Percentiles rank a stretch among this genome's conserved stretches.
These are phyloP conservation scores for Chesias legatella DNA, from an alignment of 2,888 invertebrate genomes.

Conservation along the genomic window DNA sequence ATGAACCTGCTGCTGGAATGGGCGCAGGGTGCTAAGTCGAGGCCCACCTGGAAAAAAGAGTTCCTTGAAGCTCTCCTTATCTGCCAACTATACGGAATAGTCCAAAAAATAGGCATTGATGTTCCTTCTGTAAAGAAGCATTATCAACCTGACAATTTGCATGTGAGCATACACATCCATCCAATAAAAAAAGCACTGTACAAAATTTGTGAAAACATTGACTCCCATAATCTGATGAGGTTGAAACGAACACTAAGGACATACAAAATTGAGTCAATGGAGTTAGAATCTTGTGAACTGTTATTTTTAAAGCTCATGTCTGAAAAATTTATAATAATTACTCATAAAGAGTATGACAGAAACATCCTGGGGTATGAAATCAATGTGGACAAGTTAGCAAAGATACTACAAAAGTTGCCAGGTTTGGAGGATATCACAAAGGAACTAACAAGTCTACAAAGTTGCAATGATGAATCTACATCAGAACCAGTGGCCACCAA, in stretches of 20 bases:
- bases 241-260: conserved; percentile 54
- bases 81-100: conserved; percentile 56
- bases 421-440: conserved; percentile 43
- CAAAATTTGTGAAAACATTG: conserved; percentile 61
- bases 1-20: conserved; percentile 61
- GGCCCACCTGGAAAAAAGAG: conserved; percentile 58
- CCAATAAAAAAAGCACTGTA: conserved; percentile 63
- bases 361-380: conserved; percentile 33
- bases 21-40: conserved; percentile 52
- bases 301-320: conserved; percentile 62
- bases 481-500: conserved; percentile 22
- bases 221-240: conserved; percentile 44
- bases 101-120: conserved; percentile 61
- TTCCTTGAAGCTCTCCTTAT: conserved; percentile 65
- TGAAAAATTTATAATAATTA: conserved; percentile 53
- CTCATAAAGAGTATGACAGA: conserved; percentile 32
- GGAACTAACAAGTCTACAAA: conserved; percentile 47
- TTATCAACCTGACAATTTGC: conserved; percentile 48
- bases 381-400: conserved; percentile 45
- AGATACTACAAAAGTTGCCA: conserved; percentile 52
- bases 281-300: conserved; percentile 59
- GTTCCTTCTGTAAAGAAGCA: conserved; percentile 45
- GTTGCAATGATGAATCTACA: conserved; percentile 30
- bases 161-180: conserved; percentile 46
- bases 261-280: conserved; percentile 49